A percentile compares a stretch with the other conserved stretches of the same genome.
Conservation (phyloP, 2,797 vertebrate species). For the Balearica regulorum region DNA sequence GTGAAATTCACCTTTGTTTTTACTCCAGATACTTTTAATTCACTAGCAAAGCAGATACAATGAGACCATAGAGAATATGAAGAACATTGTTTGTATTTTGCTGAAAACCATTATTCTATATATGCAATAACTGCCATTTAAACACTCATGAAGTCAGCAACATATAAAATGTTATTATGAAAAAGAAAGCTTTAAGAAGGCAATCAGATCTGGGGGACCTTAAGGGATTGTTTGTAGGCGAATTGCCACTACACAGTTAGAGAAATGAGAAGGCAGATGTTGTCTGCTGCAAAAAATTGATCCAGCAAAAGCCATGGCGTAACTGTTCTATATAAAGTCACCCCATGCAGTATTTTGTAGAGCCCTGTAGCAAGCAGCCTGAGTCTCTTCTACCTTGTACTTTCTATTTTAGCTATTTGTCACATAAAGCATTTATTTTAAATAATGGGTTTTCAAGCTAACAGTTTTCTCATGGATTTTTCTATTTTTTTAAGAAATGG, state of each 20-base stretch:
- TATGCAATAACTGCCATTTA: background rate
- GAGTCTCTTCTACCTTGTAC: background rate
- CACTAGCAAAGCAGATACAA: background rate
- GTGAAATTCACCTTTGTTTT: background rate
- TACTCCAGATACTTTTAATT: background rate
- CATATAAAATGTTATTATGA: background rate
- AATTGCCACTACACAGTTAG: background rate
- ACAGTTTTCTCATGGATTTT: background rate
- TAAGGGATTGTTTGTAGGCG: background rate
- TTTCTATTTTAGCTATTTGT: background rate
- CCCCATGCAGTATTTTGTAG: background rate
- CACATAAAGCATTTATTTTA: background rate
- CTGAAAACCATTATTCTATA: background rate
- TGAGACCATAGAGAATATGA: background rate
- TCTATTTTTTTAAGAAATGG: background rate
- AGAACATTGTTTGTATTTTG: fast-evolving
- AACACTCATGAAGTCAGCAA: background rate
- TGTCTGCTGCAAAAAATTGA: background rate
- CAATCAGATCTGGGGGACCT: background rate
- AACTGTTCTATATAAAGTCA: background rate
- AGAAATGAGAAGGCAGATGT: background rate
- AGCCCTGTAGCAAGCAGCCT: background rate
- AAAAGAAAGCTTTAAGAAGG: background rate
- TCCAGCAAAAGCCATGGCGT: fast-evolving
- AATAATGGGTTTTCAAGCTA: background rate